Evolutionary conservation across 2,797 vertebrate genomes (phyloP).

Genomic region (Acrocephalus scirpaceus): DNA sequence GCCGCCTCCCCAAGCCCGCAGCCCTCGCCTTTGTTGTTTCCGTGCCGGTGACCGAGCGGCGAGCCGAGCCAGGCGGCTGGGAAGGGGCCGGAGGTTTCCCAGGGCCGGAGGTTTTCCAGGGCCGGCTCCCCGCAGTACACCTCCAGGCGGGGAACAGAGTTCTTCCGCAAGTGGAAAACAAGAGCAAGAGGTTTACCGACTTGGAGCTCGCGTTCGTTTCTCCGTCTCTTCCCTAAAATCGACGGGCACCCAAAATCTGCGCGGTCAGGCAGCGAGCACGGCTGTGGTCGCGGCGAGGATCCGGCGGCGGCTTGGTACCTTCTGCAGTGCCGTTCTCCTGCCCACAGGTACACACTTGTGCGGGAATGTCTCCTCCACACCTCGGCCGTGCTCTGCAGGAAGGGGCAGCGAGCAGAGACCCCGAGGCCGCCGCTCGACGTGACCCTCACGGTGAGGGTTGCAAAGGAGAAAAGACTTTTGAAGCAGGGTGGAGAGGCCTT

Average conservation of each 20-base stretch:
- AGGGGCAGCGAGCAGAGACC: background rate
- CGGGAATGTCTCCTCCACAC: background rate
- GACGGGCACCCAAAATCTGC: too few species aligned
- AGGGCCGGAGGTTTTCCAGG: too few species aligned
- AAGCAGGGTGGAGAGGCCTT: background rate
- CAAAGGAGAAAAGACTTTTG: background rate
- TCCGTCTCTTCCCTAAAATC: background rate
- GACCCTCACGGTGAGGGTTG: background rate
- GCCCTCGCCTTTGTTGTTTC: background rate
- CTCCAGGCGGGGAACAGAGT: background rate
- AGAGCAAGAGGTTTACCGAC: background rate
- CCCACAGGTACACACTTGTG: accelerated
- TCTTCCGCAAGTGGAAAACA: background rate
- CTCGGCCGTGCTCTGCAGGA: background rate
- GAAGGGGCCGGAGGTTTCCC: too few species aligned
- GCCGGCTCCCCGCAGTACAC: accelerated
- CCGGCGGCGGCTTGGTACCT: background rate
- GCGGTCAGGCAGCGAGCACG: accelerated
- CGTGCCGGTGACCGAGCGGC: background rate
- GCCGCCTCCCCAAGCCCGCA: accelerated
- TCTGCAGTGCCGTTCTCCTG: background rate
- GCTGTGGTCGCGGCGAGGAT: background rate
- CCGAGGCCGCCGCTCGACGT: background rate
- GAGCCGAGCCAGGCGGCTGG: accelerated
- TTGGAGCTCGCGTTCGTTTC: background rate